Base-by-base conservation (phyloP, 2,113 vertebrate genomes). In the Neodontobutis hainanensis region DNA sequence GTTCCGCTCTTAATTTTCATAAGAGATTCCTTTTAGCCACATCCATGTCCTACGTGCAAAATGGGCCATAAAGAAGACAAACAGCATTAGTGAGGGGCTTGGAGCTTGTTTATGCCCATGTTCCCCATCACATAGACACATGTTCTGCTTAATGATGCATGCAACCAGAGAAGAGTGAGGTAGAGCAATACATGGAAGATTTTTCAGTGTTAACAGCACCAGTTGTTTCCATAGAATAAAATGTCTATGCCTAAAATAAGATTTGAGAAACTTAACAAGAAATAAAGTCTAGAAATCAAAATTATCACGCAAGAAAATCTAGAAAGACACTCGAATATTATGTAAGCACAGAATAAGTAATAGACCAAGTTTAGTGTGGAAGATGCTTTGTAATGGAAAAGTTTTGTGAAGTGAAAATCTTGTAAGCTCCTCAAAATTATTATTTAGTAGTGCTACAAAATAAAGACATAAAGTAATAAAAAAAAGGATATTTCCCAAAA, bases 61-160 rank as follows among this genome's bases (percentile, higher is more conserved):
- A 78, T 57, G 69, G 75, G 73, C 82, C 68, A 68, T 82, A 81
- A 80, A 83, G 81, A 85, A 86, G 85, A 86, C 75, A 87, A 82
- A 84, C 74, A 78, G 79, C 81, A 70, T 87, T 64, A 61, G 77
- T 2, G 63, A 77, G 74, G 81, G 70, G 70, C 75, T 88, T 75
- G 70, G 78, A 78, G 81, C 77, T 86, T 78, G 66, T 90, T 80
- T 81, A 81, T 65, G 53, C 47, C 61, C 19, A 62, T 58, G 68
- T 70, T 68, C 75, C 51, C 51, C 58, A 65, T 59, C 40, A 11
- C 65, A 42, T 36, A 69, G 73, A 61, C 68, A 77, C 77, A 65
- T 46, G 80, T 75, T 77, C 77, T 74, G 75, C 76, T 77, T 87
- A 91, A 91, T 92, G 90, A 86, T 78, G 84, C 82, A 75, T 89